Percentiles rank a stretch among this genome's conserved stretches.
Conservation (phyloP, 1,140 invertebrate genomes). For the Aphelinus atriplicis region DNA sequence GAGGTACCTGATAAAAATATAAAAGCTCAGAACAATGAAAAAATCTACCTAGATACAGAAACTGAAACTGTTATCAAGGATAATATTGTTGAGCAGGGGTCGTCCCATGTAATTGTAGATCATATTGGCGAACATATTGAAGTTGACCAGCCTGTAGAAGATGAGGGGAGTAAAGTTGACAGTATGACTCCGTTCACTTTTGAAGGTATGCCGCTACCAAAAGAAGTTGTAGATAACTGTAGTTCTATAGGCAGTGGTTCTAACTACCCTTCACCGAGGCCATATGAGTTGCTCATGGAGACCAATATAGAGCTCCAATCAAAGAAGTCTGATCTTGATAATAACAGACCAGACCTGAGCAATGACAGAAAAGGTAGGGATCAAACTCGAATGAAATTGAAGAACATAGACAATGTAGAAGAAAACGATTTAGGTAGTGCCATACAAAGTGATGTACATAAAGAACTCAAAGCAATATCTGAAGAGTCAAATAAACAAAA, state of each 20-base stretch:
- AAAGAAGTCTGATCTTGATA: conserved; percentile 17
- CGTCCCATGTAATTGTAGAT: conserved; percentile 30
- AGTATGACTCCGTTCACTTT: conserved; percentile 28
- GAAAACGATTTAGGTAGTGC: neutral
- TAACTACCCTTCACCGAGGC: conserved; percentile 5
- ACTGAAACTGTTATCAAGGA: neutral
- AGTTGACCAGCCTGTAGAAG: conserved; percentile 8
- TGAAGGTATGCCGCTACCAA: conserved; percentile 31
- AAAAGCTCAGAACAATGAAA: neutral
- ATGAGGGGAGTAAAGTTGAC: conserved; percentile 24
- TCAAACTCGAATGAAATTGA: neutral
- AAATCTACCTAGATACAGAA: neutral
- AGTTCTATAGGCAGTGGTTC: conserved; percentile 29
- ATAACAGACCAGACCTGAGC: neutral
- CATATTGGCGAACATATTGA: conserved; percentile 27
- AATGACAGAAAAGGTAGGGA: neutral
- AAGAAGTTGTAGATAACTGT: conserved; percentile 30
- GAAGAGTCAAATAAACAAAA: no score
- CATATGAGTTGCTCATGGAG: neutral
- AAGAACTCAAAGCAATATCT: neutral
- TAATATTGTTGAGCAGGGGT: conserved; percentile 6
- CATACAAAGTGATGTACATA: neutral
- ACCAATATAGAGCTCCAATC: conserved; percentile 5
- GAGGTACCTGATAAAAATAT: neutral
- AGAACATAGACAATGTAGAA: neutral